Evolutionary conservation across 2,888 invertebrate species (phyloP), one percentile per base, ranked within the genome.

Genomic region (Belgica antarctica): DNA sequence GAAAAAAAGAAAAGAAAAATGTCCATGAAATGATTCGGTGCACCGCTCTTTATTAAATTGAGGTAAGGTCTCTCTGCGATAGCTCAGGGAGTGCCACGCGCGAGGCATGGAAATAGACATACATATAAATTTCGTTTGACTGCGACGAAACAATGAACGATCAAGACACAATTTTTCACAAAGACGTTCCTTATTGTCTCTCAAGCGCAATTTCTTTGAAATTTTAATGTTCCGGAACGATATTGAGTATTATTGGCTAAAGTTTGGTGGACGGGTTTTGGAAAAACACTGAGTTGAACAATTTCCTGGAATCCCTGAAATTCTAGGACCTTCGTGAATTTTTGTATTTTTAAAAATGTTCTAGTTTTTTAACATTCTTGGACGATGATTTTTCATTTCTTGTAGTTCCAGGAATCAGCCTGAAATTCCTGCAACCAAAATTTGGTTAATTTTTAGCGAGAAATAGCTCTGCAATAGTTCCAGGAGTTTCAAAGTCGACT

Each of bases 121-220:
- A 3, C 46, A 46, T 17, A 52, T 46, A 46, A 46, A 57, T 57
- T 22, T 57, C 19, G 17, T 57, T 15, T 57, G 19, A 57, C 66
- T 62, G 28, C 24, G 46, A 17, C 12, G 15, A 66, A 19, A 68
- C 68, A 57, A 68, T 68, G 47, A 34, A 22, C 5, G 17, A 34
- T 65, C 25, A 27, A 46, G 31, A 52, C 52, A 66, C 65, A 68
- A 57, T 27, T 66, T 27, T 24, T 61, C 15, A 5, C 24, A 28
- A 68, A 68, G 68, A 68, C 68, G 68, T 68, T 57, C 68, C 68
- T 68, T 57, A 68, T 68, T 57, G 31, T 68, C 34, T 68, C 25
- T 47, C 22, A 15, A 27, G 19, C n/a, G n/a, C n/a, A 66, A 22
- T 52, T 52, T 52, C 24, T 52, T 52, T 52, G 22, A 68, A 57